These are phyloP conservation scores for Nicator chloris DNA, from an alignment of 2,113 vertebrate genomes.

Conservation along the genomic window DNA sequence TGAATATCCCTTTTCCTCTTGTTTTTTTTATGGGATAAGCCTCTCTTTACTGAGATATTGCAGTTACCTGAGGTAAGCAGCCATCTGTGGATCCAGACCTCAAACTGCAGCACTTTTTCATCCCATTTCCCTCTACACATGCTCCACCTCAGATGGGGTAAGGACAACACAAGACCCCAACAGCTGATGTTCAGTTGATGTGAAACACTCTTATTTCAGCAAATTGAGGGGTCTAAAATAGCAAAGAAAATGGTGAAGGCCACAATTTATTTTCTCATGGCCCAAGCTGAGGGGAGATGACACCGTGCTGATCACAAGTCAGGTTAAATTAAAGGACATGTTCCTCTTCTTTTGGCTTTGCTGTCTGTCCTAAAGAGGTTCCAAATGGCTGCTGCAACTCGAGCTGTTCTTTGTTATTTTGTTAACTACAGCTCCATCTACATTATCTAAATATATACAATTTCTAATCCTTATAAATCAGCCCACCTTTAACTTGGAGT, in stretches of 20 bases:
- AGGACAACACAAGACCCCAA: background rate
- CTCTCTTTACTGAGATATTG: background rate
- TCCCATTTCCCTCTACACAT: background rate
- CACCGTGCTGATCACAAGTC: background rate
- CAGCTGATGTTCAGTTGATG: background rate
- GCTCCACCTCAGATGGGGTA: accelerated
- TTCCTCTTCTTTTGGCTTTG: background rate
- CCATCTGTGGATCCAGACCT: background rate
- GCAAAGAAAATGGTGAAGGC: background rate
- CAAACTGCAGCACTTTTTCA: background rate
- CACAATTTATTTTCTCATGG: background rate
- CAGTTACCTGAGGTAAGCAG: background rate
- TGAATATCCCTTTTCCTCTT: background rate
- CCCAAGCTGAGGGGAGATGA: background rate
- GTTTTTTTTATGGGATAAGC: background rate
- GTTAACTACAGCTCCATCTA: background rate
- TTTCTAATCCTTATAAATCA: background rate
- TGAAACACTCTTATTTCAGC: background rate
- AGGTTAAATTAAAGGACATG: background rate
- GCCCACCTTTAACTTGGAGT: background rate
- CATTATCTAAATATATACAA: background rate
- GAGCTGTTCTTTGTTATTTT: background rate
- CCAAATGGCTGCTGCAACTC: background rate
- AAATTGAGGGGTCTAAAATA: background rate
- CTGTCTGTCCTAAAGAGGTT: background rate